Evolutionary conservation across 2,113 vertebrate species (phyloP).

Genomic region (Sylvietta virens): DNA sequence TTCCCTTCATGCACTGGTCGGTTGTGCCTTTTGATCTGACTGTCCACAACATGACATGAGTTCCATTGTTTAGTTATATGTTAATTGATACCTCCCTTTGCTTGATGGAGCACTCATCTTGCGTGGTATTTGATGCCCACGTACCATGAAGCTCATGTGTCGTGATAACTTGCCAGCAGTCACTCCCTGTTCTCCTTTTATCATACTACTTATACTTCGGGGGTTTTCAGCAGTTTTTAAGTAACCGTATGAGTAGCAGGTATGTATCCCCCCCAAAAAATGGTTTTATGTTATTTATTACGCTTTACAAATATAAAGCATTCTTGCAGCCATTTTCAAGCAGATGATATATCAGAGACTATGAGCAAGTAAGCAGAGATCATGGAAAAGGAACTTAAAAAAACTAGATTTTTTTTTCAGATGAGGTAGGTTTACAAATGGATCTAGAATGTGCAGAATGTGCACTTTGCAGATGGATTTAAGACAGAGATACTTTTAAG

Average conservation of each 20-base stretch:
- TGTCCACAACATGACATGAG: background rate
- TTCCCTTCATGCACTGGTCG: background rate
- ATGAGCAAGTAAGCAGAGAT: background rate
- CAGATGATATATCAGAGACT: background rate
- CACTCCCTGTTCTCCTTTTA: background rate
- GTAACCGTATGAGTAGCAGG: background rate
- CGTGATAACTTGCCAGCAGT: background rate
- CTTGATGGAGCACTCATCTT: background rate
- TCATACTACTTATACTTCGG: background rate
- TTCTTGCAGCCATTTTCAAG: background rate
- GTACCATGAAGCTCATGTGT: background rate
- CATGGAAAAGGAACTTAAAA: background rate
- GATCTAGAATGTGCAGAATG: background rate
- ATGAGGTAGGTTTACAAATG: background rate
- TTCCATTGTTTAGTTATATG: background rate
- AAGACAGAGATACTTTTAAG: background rate
- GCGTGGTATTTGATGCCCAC: background rate
- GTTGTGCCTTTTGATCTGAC: background rate
- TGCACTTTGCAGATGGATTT: background rate
- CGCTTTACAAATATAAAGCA: background rate
- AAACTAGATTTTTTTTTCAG: background rate
- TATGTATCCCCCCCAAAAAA: background rate
- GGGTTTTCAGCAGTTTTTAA: background rate
- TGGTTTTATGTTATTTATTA: background rate
- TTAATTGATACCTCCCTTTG: background rate